A percentile compares a stretch with the other conserved stretches of the same genome.
These are phyloP conservation scores for Andrena dorsata DNA, from an alignment of 2,888 invertebrate species.

Conservation along the genomic window DNA sequence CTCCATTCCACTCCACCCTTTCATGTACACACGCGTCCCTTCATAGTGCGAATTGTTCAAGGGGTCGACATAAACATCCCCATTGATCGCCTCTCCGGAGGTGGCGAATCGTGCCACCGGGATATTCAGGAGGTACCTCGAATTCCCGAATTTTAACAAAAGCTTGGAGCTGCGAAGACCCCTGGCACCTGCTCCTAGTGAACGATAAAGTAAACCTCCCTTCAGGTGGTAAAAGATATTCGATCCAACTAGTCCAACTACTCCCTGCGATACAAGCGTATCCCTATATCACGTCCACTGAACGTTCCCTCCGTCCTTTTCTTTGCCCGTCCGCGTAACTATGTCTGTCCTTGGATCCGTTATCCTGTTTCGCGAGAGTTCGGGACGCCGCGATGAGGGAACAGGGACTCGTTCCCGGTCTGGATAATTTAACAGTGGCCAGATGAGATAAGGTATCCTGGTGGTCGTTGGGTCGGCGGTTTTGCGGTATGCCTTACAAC, in stretches of 20 bases:
- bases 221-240: background rate
- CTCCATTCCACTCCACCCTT: background rate
- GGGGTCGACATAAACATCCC: background rate
- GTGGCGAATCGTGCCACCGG: background rate
- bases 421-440: conserved; percentile 77
- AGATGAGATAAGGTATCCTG: conserved; percentile 77
- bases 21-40: conserved; percentile 9
- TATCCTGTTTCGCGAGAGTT: conserved; percentile 58
- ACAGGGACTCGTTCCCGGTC: conserved; percentile 52
- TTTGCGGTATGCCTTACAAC: conserved; percentile 69
- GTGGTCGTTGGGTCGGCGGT: conserved; percentile 70
- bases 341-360: conserved; percentile 25
- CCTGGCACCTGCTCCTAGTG: background rate
- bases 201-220: background rate
- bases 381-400: conserved; percentile 49
- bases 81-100: background rate
- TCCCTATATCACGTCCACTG: conserved; percentile 1
- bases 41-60: conserved; percentile 19
- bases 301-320: conserved; percentile 9
- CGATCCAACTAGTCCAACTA: background rate
- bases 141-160: background rate
- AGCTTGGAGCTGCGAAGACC: background rate
- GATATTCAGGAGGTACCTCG: background rate
- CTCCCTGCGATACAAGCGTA: background rate
- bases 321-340: conserved; percentile 15